Evolutionary conservation across 2,797 vertebrate species (phyloP), one percentile per base, ranked within the genome.

Genomic region (Pelodytes ibericus): DNA sequence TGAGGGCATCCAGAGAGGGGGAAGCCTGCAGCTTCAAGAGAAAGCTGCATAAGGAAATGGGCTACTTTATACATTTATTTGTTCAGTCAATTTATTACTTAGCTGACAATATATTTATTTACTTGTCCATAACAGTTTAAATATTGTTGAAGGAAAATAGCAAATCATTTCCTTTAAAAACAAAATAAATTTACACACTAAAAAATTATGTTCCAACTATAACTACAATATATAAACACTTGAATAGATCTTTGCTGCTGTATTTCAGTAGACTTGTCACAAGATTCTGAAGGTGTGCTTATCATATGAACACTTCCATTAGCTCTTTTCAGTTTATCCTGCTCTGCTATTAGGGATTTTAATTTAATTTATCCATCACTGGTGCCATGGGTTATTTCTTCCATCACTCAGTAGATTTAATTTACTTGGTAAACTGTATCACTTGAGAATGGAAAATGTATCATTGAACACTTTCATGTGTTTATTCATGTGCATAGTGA

Each of bases 371-470:
- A 83, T 82, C 79, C 58, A 82, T 77, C 76, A 74, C 82, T 60
- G 82, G 83, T 88, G 85, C 90, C 90, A 91, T 86, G 85, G 87
- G 88, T 91, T 93, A 91, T 89, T 91, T 88, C 86, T 90, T 89
- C 85, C 83, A 92, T 92, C 89, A 87, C 83, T 88, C 82, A 81
- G 84, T 82, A 84, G 80, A 88, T 89, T 91, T 90, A 87, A 89
- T 92, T 92, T 91, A 85, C 87, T 86, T 80, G 74, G 77, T 81
- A 87, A 89, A 89, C 85, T 89, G 78, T 83, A 86, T 87, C 84
- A 86, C 80, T 84, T 72, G 62, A 86, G 82, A 39, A 33, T 84
- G 82, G 80, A 86, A 84, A 87, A 89, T 90, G 59, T 77, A 69
- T 72, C 62, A 77, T 51, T 67, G 53, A 77, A 66, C 59, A 53